Percentiles rank a stretch among this genome's conserved stretches.
phyloP scores from a whole-genome alignment of 2,888 invertebrate species.

The Plagodis pulveraria region DNA sequence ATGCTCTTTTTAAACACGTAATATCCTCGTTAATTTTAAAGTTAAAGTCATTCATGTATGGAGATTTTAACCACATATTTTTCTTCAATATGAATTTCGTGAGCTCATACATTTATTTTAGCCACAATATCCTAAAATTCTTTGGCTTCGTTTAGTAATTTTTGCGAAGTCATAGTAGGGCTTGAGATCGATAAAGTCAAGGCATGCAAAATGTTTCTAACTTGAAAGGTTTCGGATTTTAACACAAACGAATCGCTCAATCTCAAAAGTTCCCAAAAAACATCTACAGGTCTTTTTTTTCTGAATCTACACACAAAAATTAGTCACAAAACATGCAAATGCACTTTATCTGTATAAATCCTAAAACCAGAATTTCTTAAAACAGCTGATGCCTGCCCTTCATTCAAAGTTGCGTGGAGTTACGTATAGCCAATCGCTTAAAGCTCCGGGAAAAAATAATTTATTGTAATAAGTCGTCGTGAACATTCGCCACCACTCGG shows the following conservation, averaged over 20 bases:
- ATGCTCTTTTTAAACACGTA: not conserved
- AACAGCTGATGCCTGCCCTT: conserved; percentile 64
- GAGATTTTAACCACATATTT: conserved; percentile 11
- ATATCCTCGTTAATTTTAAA: not conserved
- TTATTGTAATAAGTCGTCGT: conserved; percentile 83
- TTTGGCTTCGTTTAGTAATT: conserved; percentile 37
- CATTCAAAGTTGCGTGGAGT: conserved; percentile 69
- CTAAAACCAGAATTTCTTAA: conserved; percentile 26
- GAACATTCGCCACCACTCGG: conserved; percentile 82
- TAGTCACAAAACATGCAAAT: not conserved
- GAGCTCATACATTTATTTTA: conserved; percentile 22
- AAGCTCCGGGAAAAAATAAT: conserved; percentile 81
- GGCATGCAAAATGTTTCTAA: conserved; percentile 55
- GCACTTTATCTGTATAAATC: conserved; percentile 18
- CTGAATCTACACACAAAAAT: not conserved
- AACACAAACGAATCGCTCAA: conserved; percentile 44
- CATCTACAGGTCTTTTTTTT: not conserved
- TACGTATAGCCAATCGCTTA: conserved; percentile 71
- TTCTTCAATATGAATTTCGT: conserved; percentile 9
- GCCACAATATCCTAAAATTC: conserved; percentile 35
- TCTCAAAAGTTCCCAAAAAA: conserved; percentile 39
- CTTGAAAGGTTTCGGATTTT: conserved; percentile 54
- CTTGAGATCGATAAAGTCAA: conserved; percentile 49
- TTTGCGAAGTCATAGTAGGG: conserved; percentile 51
- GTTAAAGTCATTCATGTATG: conserved; percentile 22